Evolutionary conservation across 2,113 vertebrate species (phyloP).

Genomic region (Arothron firmamentum): DNA sequence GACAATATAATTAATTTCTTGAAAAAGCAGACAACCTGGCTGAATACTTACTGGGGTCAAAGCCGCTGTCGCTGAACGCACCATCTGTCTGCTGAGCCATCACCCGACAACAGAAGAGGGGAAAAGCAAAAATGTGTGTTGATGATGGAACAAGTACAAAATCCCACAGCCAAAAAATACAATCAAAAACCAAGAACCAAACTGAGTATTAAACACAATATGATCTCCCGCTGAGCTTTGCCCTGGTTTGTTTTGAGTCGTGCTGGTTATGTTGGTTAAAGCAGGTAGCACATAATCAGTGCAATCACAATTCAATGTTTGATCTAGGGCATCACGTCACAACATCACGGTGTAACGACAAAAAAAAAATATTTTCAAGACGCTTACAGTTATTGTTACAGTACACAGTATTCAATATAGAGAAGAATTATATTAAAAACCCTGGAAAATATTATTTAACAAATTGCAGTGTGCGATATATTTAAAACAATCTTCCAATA

Average conservation of each 20-base stretch:
- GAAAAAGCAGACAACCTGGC: background rate
- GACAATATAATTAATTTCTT: background rate
- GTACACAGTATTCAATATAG: too few relatives aligned
- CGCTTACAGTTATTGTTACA: too few relatives aligned
- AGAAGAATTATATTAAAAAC: too few relatives aligned
- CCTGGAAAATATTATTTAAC: too few relatives aligned
- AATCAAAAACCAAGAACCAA: constrained; percentile 29
- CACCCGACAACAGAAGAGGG: constrained; percentile 26
- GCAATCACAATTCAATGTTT: constrained; percentile 20
- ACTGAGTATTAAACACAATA: background rate
- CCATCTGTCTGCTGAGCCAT: constrained; percentile 74
- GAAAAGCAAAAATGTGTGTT: constrained; percentile 29
- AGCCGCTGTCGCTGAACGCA: constrained; percentile 73
- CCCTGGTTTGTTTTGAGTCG: constrained; percentile 21
- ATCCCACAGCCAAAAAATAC: constrained; percentile 32
- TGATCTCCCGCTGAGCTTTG: constrained; percentile 42
- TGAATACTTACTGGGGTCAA: constrained; percentile 76
- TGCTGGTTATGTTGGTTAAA: background rate
- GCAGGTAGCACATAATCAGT: constrained; percentile 7
- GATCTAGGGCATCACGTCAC: constrained; percentile 24
- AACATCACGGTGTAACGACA: background rate
- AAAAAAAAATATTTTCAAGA: too few relatives aligned
- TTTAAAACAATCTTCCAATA: too few relatives aligned
- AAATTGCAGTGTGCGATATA: too few relatives aligned
- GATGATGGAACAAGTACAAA: constrained; percentile 11